phyloP scores from a whole-genome alignment of 2,797 vertebrate genomes.

The Pseudomugil gertrudae region DNA sequence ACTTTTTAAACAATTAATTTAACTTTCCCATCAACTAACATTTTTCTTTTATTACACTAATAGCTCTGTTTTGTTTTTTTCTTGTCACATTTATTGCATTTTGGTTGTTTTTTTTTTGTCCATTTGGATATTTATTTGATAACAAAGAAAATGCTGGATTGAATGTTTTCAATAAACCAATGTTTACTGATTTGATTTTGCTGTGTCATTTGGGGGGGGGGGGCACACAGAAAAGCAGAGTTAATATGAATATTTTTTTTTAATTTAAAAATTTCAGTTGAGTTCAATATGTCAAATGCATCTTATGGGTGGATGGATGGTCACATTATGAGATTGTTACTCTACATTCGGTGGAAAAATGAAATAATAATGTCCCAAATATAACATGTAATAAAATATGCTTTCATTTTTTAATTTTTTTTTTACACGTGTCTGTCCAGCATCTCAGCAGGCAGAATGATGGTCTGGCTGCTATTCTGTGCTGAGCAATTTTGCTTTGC shows the following conservation, averaged over 20 bases:
- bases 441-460: too few relatives aligned
- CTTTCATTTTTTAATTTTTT: too few relatives aligned
- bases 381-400: too few relatives aligned
- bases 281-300: not conserved
- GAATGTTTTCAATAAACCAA: slow-evolving; percentile 83
- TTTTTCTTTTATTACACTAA: slow-evolving; percentile 38
- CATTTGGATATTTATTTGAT: slow-evolving; percentile 65
- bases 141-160: slow-evolving; percentile 73
- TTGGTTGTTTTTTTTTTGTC: slow-evolving; percentile 42
- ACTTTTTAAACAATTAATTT: slow-evolving; percentile 16
- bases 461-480: too few relatives aligned
- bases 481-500: too few relatives aligned
- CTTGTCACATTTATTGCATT: slow-evolving; percentile 41
- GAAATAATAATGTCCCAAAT: too few relatives aligned
- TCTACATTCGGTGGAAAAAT: too few relatives aligned
- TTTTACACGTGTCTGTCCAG: too few relatives aligned
- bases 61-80: slow-evolving; percentile 26
- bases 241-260: not conserved
- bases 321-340: too few relatives aligned
- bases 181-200: slow-evolving; percentile 66
- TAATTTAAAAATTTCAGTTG: not conserved
- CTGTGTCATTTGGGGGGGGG: not conserved
- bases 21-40: slow-evolving; percentile 33
- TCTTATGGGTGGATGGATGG: too few relatives aligned
- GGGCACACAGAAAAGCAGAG: not conserved